Percentiles rank a stretch among this genome's conserved stretches.
These are phyloP conservation scores for Heliconius cydno DNA, from an alignment of 2,888 invertebrate genomes.

Conservation along the genomic window DNA sequence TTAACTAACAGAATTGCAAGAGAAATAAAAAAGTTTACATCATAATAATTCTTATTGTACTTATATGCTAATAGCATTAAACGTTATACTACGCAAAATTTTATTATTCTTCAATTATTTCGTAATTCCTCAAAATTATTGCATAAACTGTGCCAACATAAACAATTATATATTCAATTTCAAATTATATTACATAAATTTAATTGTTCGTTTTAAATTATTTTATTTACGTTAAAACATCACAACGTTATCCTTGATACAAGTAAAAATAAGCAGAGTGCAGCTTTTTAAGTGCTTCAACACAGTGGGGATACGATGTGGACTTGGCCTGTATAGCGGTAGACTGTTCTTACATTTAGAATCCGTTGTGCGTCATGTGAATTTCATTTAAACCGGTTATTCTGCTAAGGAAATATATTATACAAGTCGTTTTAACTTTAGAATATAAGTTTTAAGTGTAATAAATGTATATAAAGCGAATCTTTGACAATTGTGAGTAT, in stretches of 20 bases:
- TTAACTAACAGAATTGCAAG: too few relatives aligned
- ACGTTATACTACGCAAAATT: too few relatives aligned
- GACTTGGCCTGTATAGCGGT: background rate
- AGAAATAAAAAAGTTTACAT: too few relatives aligned
- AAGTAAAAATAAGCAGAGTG: background rate
- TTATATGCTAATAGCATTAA: too few relatives aligned
- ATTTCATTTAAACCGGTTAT: slow-evolving; percentile 10
- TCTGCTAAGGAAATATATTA: background rate
- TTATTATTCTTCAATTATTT: too few relatives aligned
- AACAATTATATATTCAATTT: too few relatives aligned
- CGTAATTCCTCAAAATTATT: too few relatives aligned
- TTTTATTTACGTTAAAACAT: background rate
- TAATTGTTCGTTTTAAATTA: too few relatives aligned
- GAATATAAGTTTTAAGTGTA: slow-evolving; percentile 8
- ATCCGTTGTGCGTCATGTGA: background rate
- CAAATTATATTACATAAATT: too few relatives aligned
- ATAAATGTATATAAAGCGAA: slow-evolving; percentile 6
- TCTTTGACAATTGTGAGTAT: slow-evolving; percentile 13
- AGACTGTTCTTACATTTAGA: slow-evolving; percentile 12
- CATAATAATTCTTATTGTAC: too few relatives aligned
- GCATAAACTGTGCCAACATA: too few relatives aligned
- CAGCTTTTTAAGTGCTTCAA: slow-evolving; percentile 13
- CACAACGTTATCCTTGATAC: background rate
- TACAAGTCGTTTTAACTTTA: background rate
- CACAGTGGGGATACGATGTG: slow-evolving; percentile 9